A percentile compares a stretch with the other conserved stretches of the same genome.
These are phyloP conservation scores for Dolichotis patagonum DNA, from an alignment of 2,113 vertebrate genomes.

Conservation along the genomic window DNA sequence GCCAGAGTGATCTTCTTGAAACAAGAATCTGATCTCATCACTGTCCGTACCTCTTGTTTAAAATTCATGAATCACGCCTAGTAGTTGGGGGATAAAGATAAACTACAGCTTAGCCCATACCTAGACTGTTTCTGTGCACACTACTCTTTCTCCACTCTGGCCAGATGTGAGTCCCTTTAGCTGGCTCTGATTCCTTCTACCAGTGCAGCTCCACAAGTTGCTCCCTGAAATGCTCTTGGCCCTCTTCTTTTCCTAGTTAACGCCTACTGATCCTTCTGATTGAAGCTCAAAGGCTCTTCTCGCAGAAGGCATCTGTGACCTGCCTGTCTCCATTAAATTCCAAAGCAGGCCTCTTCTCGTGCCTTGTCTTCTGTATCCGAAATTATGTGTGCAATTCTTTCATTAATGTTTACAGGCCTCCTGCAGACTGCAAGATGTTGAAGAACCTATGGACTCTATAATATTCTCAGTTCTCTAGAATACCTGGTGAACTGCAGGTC, in stretches of 20 bases:
- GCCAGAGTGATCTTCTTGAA: neutral
- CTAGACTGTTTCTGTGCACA: accelerated
- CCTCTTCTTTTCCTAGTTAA: neutral
- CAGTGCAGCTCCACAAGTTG: neutral
- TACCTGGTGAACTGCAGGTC: neutral
- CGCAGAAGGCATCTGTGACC: neutral
- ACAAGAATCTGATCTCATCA: neutral
- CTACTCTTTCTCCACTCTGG: neutral
- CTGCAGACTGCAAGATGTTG: neutral
- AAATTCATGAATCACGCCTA: neutral
- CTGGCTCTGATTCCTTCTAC: neutral
- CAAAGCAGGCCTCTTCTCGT: neutral
- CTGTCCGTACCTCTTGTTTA: neutral
- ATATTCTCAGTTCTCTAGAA: neutral
- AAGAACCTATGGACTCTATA: neutral
- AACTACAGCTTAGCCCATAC: neutral
- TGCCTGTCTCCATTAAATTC: neutral
- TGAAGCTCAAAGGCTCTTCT: neutral
- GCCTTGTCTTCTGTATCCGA: neutral
- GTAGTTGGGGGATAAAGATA: neutral
- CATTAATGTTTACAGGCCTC: neutral
- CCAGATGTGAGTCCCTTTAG: neutral
- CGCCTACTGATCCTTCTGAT: neutral
- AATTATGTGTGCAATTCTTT: neutral
- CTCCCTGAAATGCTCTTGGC: neutral